These are phyloP conservation scores for Achatina immaculata DNA, from an alignment of 1,140 invertebrate genomes.

Conservation along the genomic window DNA sequence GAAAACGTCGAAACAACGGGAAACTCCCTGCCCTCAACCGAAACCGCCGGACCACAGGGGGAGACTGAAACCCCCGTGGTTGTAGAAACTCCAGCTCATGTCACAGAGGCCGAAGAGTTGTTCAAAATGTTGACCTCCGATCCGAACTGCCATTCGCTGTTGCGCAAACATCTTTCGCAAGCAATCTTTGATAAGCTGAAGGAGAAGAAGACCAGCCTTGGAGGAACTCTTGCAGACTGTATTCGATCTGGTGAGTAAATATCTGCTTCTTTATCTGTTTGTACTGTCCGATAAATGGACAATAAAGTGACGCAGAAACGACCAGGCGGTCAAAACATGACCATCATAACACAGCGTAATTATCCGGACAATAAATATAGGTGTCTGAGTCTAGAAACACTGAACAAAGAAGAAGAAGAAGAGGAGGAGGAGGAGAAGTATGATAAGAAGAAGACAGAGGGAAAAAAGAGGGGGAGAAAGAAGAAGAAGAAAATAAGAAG, in stretches of 20 bases:
- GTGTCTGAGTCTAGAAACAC: too few species aligned
- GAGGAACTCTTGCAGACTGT: constrained; percentile 59
- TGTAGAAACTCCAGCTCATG: not conserved
- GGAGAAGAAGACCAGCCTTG: constrained; percentile 56
- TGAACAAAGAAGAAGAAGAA: not conserved
- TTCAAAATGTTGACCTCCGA: not conserved
- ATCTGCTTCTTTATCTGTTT: not conserved
- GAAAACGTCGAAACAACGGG: not conserved
- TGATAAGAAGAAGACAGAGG: too few species aligned
- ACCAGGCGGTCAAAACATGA: not conserved
- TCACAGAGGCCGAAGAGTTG: constrained; percentile 20
- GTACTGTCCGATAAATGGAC: constrained; percentile 10
- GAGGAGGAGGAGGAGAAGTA: not conserved
- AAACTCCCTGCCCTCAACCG: not conserved
- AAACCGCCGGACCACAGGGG: not conserved
- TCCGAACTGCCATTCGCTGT: constrained; percentile 50
- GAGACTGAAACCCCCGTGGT: not conserved
- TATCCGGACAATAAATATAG: too few species aligned
- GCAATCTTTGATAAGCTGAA: constrained; percentile 58
- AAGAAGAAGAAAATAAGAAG: not conserved
- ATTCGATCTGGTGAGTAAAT: constrained; percentile 55
- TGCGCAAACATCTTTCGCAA: constrained; percentile 58
- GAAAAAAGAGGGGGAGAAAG: too few species aligned
- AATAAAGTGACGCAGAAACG: not conserved
- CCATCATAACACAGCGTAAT: not conserved